Conservation (phyloP, 2,888 invertebrate species). For the Epinotia demarniana region DNA sequence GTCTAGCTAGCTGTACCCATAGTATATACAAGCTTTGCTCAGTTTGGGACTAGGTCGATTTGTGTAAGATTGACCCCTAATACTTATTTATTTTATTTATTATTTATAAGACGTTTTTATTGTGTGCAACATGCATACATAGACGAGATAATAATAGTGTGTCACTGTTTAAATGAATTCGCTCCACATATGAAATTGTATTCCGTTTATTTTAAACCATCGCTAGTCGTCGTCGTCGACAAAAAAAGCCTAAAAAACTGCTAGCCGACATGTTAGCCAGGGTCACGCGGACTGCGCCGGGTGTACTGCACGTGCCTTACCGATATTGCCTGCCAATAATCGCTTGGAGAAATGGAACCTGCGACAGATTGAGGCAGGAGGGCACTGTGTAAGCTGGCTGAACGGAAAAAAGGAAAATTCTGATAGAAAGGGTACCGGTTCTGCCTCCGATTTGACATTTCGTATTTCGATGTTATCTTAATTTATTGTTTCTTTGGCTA, state of each 20-base stretch:
- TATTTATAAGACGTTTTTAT: no score
- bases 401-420: neutral
- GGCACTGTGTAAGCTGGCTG: neutral
- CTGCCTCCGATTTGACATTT: neutral
- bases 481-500: neutral
- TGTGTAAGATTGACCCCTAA: no score
- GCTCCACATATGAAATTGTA: neutral
- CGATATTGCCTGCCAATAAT: conserved; percentile 44
- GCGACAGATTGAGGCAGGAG: conserved; percentile 1
- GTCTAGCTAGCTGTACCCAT: no score
- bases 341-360: conserved; percentile 29
- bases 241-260: conserved; percentile 20
- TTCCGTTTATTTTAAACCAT: neutral
- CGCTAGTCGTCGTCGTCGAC: neutral
- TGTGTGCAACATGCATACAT: no score
- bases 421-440: neutral
- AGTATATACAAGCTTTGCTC: no score
- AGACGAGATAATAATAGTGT: no score
- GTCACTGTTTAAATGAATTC: no score
- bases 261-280: conserved; percentile 34
- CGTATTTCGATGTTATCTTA: neutral
- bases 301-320: conserved; percentile 41
- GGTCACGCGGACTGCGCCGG: conserved; percentile 47
- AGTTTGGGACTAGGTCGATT: no score
- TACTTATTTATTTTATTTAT: no score